Conservation (phyloP, 2,797 vertebrate species). For the Nannoperca australis region DNA sequence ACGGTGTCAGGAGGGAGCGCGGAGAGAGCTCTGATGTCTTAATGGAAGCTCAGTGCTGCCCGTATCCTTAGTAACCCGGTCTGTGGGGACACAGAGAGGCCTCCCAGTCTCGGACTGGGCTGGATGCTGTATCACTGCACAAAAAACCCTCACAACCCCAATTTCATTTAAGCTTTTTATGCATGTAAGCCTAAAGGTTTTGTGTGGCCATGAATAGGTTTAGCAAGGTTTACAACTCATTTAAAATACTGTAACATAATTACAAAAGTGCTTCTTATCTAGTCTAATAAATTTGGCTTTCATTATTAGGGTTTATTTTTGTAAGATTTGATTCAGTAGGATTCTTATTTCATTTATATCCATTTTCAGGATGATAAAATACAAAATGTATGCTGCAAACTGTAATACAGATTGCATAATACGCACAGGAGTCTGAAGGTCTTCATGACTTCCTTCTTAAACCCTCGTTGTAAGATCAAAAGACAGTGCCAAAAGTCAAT, state of each 20-base stretch:
- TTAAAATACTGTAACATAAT: not conserved
- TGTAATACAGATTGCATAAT: not conserved
- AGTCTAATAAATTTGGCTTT: not conserved
- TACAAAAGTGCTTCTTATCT: not conserved
- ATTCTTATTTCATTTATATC: not conserved
- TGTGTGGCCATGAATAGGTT: not conserved
- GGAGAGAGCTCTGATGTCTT: slow-evolving; percentile 75
- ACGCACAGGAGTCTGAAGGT: not conserved
- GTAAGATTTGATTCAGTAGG: not conserved
- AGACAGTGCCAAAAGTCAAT: not conserved
- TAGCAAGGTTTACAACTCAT: not conserved
- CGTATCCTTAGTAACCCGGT: slow-evolving; percentile 64
- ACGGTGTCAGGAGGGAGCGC: slow-evolving; percentile 68
- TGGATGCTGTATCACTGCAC: slow-evolving; percentile 33
- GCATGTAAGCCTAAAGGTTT: not conserved
- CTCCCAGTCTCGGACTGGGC: slow-evolving; percentile 43
- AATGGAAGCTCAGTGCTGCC: slow-evolving; percentile 70
- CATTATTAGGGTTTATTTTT: not conserved
- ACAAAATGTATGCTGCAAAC: not conserved
- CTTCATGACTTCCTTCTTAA: not conserved
- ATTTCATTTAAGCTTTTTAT: not conserved
- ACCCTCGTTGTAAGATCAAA: not conserved
- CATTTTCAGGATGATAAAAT: not conserved
- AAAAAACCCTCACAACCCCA: not conserved
- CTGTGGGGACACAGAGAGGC: slow-evolving; percentile 61